Percentiles rank a stretch among this genome's conserved stretches.
Conservation (phyloP, 2,888 invertebrate genomes). For the Aplocera efformata region DNA sequence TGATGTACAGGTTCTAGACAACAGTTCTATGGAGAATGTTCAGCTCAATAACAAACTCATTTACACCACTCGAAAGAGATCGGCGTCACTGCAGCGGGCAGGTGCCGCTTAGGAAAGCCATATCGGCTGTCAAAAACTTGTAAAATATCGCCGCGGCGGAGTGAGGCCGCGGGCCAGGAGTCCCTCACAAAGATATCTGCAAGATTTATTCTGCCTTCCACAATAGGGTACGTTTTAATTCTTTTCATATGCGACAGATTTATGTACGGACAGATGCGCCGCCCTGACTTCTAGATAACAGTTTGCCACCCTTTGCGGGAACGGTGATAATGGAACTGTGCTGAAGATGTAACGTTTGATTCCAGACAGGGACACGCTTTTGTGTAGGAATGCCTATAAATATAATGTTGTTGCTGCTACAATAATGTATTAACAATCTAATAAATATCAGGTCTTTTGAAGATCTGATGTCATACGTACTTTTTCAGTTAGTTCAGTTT, state of each 20-base stretch:
- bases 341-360: constrained; percentile 4
- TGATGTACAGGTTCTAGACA: too few species aligned
- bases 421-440: too few species aligned
- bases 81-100: constrained; percentile 48
- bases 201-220: constrained; percentile 77
- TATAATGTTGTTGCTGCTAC: too few species aligned
- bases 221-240: constrained; percentile 79
- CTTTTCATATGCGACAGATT: constrained; percentile 78
- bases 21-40: background rate
- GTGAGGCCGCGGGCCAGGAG: constrained; percentile 57
- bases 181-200: constrained; percentile 75
- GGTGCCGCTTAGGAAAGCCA: constrained; percentile 80
- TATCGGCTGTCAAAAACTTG: constrained; percentile 84
- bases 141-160: constrained; percentile 83
- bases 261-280: constrained; percentile 74
- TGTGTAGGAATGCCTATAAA: too few species aligned
- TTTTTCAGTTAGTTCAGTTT: too few species aligned
- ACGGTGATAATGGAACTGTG: constrained; percentile 20
- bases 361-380: too few species aligned
- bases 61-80: constrained; percentile 20
- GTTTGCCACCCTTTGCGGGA: constrained; percentile 52
- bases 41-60: constrained; percentile 18
- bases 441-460: too few species aligned
- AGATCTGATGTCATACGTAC: too few species aligned
- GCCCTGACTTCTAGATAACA: constrained; percentile 53